Evolutionary conservation across 2,797 vertebrate species (phyloP), one percentile per base, ranked within the genome.

Genomic region (Dryobates pubescens): DNA sequence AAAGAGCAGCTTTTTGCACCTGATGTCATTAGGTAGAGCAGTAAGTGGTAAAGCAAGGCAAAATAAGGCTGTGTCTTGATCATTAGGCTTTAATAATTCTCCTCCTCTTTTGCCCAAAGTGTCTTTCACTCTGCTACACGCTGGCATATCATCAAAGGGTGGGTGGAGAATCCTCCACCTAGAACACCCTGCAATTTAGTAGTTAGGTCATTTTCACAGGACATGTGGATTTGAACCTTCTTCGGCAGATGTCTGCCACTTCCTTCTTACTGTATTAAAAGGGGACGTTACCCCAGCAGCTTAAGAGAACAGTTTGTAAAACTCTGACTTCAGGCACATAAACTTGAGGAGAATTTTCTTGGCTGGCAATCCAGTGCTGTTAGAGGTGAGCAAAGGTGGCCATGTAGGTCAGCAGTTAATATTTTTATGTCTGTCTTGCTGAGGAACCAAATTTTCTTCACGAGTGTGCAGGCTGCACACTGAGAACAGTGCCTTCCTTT

Each of bases 141-240:
- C 65, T 67, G 70, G 70, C 27, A 87, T 89, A n/a, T 86, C 79
- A 92, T 93, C 93, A 95, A 95, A 95, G 92, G 70, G 22, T 78
- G 82, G 72, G 91, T 89, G 91, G 93, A 76, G 79, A 91, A 29
- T 9, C 6, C 67, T 82, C 38, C 70, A 34, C 70, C 76, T 61
- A 61, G 47, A 86, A 4, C 67, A 94, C 67, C 82, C 76, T 89
- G 41, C 91, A 83, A 96, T 94, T 94, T 88, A 49, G 23, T 17
- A 15, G 41, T 91, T 61, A 57, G 80, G 89, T 83, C n/a, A 86
- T 88, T 91, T 91, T 75, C 49, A 20, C 19, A 67, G 69, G 32
- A 91, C n/a, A 70, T 64, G 77, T 9, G 29, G 61, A 34, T 76
- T 86, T 86, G 80, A 79, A 58, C 8, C 49, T 92, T 77, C 36